Evolutionary conservation across 2,113 vertebrate species (phyloP), one percentile per base, ranked within the genome.

Genomic region (Urocitellus parryii): DNA sequence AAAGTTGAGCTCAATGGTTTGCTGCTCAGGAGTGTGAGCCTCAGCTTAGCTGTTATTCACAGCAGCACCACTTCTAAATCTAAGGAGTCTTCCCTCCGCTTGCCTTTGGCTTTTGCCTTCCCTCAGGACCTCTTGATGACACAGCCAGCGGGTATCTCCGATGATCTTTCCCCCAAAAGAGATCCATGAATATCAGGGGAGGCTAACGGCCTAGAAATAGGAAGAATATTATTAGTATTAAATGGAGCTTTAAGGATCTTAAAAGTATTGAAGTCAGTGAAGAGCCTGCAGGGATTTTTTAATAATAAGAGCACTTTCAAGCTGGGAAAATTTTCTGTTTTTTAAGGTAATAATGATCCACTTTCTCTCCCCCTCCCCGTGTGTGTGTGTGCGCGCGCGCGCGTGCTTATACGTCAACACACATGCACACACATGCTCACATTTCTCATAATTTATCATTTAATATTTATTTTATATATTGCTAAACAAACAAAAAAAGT

Each of bases 161-260:
- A 6, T 7, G 45, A 48, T 37, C 7, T 72, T 72, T 90, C 32
- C 4, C 14, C 2, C 29, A 17, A 42, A 42, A 53, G 29, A 73
- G 56, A 39, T 34, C 20, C 53, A 17, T 48, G 42, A 76, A 5
- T 67, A 42, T 72, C 32, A 77, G 22, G 65, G 67, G 5, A 76
- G 2, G 56, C 2, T 24, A 72, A 53, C 37, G 10, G 29, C 25
- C 25, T 63, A 61, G n/a, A 45, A 84, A 24, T 6, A 80, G 29
- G 51, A 94, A 72, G 72, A 42, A 67, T 37, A 20, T 67, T 58
- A 61, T 65, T 73, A 56, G 22, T 78, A 81, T 72, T 72, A 91
- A 94, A 80, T 45, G 22, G 45, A 77, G 29, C 48, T 91, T 76
- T 89, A 78, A 74, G 25, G 42, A 78, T 68, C 79, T 86, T 82